A percentile compares a stretch with the other conserved stretches of the same genome.
phyloP scores from a whole-genome alignment of 2,113 vertebrate genomes.

The Galbula dea region DNA sequence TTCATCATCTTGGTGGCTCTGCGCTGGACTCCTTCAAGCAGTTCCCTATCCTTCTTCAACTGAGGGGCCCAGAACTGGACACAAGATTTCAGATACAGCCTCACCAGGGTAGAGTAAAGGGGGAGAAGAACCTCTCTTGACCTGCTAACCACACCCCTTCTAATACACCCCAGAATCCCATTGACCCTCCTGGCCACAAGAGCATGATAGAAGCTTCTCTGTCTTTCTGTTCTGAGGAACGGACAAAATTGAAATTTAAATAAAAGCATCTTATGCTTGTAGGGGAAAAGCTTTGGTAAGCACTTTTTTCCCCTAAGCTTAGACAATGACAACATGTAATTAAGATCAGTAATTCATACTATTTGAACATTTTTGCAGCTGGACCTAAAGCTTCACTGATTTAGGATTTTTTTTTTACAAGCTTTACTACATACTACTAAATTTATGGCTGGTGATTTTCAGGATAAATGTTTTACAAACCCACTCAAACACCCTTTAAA shows the following conservation, averaged over 20 bases:
- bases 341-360: neutral
- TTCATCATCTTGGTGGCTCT: no score
- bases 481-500: neutral
- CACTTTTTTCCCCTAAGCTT: neutral
- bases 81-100: no score
- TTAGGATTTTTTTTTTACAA: neutral
- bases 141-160: no score
- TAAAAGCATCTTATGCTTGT: neutral
- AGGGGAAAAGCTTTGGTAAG: neutral
- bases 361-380: neutral
- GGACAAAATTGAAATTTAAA: neutral
- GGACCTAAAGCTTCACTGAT: neutral
- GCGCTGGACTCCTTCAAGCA: no score
- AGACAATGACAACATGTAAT: neutral
- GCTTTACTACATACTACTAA: neutral
- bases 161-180: no score
- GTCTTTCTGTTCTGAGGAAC: neutral
- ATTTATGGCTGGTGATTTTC: neutral
- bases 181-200: no score
- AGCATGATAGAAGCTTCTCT: neutral
- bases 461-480: neutral
- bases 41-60: no score
- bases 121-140: no score
- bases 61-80: no score
- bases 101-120: no score